Evolutionary conservation across 2,888 invertebrate genomes (phyloP).

Genomic region (Drosophila falleni): DNA sequence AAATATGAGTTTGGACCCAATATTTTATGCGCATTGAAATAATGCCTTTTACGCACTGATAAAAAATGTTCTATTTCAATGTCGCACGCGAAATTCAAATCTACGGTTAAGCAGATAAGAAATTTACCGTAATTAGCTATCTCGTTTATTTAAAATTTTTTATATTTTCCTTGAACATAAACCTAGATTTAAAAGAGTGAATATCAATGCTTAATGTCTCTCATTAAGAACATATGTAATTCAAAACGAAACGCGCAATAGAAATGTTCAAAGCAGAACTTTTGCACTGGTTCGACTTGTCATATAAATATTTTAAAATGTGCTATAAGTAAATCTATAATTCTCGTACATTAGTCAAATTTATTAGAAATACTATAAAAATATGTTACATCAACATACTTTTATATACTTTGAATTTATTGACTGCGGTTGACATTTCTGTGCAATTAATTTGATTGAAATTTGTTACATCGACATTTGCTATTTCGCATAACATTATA

Average conservation of each 20-base stretch:
- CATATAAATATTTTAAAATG: conserved; percentile 9
- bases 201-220: conserved; percentile 4
- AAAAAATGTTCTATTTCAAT: conserved; percentile 13
- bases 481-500: no score
- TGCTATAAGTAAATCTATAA: conserved; percentile 9
- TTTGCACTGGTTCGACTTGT: conserved; percentile 9
- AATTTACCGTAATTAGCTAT: conserved; percentile 1
- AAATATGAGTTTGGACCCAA: conserved; percentile 4
- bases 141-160: conserved; percentile 5
- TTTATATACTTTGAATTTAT: not conserved
- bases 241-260: conserved; percentile 6
- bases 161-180: conserved; percentile 2
- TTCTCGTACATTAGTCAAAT: conserved; percentile 9
- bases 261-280: conserved; percentile 7
- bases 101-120: no score
- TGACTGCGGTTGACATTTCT: no score
- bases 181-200: conserved; percentile 6
- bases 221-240: conserved; percentile 4
- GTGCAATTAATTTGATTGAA: no score
- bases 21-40: not conserved
- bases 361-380: conserved; percentile 4
- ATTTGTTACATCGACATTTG: no score
- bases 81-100: conserved; percentile 6
- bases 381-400: conserved; percentile 2
- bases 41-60: conserved; percentile 1